Conservation (phyloP, 2,888 invertebrate species). For the Itoplectis maculator region DNA sequence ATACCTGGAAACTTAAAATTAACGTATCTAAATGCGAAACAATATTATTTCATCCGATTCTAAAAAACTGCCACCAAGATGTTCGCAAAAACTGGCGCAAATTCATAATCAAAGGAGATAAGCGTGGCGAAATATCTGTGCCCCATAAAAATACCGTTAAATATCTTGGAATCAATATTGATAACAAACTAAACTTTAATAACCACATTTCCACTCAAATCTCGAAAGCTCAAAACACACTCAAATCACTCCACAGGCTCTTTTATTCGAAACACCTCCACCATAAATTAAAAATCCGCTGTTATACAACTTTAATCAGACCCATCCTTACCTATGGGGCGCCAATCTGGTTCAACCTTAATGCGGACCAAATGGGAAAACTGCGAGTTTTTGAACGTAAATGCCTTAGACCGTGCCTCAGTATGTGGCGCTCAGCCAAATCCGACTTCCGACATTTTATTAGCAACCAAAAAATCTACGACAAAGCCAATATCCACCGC, state of each 20-base stretch:
- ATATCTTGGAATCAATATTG: slow-evolving; percentile 19
- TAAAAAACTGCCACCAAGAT: slow-evolving; percentile 33
- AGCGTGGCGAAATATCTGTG: background rate
- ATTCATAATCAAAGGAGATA: background rate
- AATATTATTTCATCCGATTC: slow-evolving; percentile 51
- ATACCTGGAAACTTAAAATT: slow-evolving; percentile 56
- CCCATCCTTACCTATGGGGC: slow-evolving; percentile 35
- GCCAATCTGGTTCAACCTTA: slow-evolving; percentile 8
- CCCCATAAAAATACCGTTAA: slow-evolving; percentile 2
- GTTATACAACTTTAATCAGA: slow-evolving; percentile 47
- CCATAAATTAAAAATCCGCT: slow-evolving; percentile 48
- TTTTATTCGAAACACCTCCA: slow-evolving; percentile 62
- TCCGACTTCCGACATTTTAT: slow-evolving; percentile 29
- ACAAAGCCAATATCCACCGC: slow-evolving; percentile 44
- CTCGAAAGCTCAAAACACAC: slow-evolving; percentile 63
- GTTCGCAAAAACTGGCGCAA: slow-evolving; percentile 50
- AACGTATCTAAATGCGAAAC: slow-evolving; percentile 59
- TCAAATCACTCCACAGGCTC: slow-evolving; percentile 36
- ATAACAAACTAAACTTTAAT: slow-evolving; percentile 56
- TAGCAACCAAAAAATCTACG: slow-evolving; percentile 54
- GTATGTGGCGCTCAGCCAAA: background rate
- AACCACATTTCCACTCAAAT: slow-evolving; percentile 57
- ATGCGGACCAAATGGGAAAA: slow-evolving; percentile 27
- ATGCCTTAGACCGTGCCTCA: slow-evolving; percentile 42
- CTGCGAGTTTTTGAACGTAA: slow-evolving; percentile 38